A percentile compares a stretch with the other conserved stretches of the same genome.
Conservation (phyloP, 2,888 invertebrate species). For the Catocala nupta region DNA sequence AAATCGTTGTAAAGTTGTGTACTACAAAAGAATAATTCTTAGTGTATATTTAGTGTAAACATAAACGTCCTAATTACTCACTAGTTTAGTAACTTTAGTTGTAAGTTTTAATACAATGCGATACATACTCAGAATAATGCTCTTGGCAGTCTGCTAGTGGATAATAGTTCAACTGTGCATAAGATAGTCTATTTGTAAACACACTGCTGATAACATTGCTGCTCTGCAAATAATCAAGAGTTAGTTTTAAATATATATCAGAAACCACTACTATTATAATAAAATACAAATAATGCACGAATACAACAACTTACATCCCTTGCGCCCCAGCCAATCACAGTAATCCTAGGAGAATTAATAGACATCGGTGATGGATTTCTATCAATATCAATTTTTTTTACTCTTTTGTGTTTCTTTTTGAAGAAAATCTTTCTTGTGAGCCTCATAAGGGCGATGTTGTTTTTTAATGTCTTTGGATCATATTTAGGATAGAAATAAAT, state of each 20-base stretch:
- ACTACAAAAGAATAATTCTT: too few relatives aligned
- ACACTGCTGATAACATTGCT: background rate
- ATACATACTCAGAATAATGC: constrained; percentile 65
- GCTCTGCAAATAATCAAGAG: background rate
- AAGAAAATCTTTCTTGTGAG: constrained; percentile 59
- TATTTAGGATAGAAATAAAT: constrained; percentile 76
- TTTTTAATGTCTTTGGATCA: constrained; percentile 64
- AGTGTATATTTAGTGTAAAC: too few relatives aligned
- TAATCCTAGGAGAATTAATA: constrained; percentile 61
- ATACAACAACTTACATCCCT: constrained; percentile 61
- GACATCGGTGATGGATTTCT: constrained; percentile 53
- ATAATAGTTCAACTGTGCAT: constrained; percentile 64
- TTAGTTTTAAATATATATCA: background rate
- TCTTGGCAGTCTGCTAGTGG: constrained; percentile 67
- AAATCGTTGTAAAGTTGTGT: too few relatives aligned
- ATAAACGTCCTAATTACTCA: too few relatives aligned
- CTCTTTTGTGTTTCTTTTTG: constrained; percentile 25
- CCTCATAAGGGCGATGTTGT: constrained; percentile 73
- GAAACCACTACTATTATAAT: background rate
- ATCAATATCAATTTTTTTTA: constrained; percentile 68
- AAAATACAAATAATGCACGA: background rate
- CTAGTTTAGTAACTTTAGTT: background rate
- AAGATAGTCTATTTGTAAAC: constrained; percentile 47
- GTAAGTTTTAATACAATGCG: background rate
- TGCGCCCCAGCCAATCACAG: constrained; percentile 77